These are phyloP conservation scores for Zingel zingel DNA, from an alignment of 2,113 vertebrate species.

Conservation along the genomic window DNA sequence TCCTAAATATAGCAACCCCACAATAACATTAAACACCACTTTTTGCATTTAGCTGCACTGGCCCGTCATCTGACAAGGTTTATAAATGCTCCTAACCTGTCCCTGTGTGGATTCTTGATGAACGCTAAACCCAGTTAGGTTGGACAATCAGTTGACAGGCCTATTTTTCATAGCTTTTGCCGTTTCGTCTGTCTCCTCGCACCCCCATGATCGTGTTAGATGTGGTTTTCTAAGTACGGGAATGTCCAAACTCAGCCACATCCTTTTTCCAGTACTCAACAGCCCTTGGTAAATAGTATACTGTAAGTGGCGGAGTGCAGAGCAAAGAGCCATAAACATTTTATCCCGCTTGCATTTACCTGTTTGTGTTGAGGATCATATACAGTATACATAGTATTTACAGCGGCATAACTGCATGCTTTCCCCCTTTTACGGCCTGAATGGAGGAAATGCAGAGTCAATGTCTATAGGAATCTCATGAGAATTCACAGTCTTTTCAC, in stretches of 20 bases:
- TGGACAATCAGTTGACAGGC: conserved; percentile 51
- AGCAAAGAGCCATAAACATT: conserved; percentile 72
- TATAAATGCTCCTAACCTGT: conserved; percentile 55
- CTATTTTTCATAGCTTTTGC: conserved; percentile 69
- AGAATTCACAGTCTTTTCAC: conserved; percentile 24
- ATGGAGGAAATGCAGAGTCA: not conserved
- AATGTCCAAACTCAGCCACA: conserved; percentile 72
- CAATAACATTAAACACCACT: conserved; percentile 68
- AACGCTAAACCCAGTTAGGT: conserved; percentile 74
- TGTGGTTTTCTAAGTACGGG: conserved; percentile 79
- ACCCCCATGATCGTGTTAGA: conserved; percentile 72
- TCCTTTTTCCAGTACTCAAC: conserved; percentile 77
- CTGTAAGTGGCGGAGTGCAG: conserved; percentile 76
- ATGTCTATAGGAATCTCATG: not conserved
- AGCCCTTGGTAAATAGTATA: conserved; percentile 43
- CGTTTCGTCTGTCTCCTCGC: conserved; percentile 39
- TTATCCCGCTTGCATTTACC: conserved; percentile 73
- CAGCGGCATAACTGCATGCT: conserved; percentile 25
- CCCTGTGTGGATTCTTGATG: conserved; percentile 62
- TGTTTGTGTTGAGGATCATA: conserved; percentile 70
- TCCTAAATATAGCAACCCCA: conserved; percentile 33
- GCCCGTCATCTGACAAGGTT: conserved; percentile 13
- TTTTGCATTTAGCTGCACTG: conserved; percentile 39
- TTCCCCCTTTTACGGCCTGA: conserved; percentile 12
- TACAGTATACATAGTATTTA: conserved; percentile 45